These are phyloP conservation scores for Lycocerus yunnanus DNA, from an alignment of 2,888 invertebrate species.

Conservation along the genomic window DNA sequence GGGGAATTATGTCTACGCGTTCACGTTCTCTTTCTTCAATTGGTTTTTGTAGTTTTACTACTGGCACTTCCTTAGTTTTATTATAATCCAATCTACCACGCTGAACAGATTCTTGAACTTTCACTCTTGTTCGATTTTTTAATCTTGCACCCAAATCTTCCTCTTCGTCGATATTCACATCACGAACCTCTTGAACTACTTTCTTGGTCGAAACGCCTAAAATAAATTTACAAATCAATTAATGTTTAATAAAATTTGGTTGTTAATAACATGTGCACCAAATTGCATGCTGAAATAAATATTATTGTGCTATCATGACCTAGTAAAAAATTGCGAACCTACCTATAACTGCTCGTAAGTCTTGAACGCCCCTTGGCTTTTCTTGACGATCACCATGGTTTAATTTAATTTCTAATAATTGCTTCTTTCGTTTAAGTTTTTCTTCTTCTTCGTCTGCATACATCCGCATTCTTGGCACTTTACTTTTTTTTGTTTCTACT, in stretches of 20 bases:
- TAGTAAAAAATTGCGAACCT: not conserved
- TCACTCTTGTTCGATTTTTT: conserved; percentile 15
- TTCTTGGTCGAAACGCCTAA: not conserved
- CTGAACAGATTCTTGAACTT: not conserved
- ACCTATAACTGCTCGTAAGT: conserved; percentile 33
- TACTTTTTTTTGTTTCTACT: conserved; percentile 61
- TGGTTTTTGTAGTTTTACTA: not conserved
- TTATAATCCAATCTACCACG: not conserved
- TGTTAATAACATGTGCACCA: too few relatives aligned
- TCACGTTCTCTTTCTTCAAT: not conserved
- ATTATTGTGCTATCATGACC: too few relatives aligned
- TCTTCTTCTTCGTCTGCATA: conserved; percentile 86
- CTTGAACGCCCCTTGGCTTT: conserved; percentile 19
- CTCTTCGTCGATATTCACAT: not conserved
- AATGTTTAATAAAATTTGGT: not conserved
- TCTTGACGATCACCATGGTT: conserved; percentile 1
- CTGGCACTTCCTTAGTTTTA: not conserved
- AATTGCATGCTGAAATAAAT: too few relatives aligned
- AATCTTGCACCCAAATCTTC: conserved; percentile 21
- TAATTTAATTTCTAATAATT: conserved; percentile 33
- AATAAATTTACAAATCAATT: not conserved
- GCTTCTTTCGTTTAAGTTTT: conserved; percentile 56
- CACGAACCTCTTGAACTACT: not conserved
- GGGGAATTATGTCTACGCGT: conserved; percentile 1
- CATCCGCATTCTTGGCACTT: conserved; percentile 80